Evolutionary conservation across 2,113 vertebrate genomes (phyloP), one percentile per base, ranked within the genome.

Genomic region (Antennarius striatus): DNA sequence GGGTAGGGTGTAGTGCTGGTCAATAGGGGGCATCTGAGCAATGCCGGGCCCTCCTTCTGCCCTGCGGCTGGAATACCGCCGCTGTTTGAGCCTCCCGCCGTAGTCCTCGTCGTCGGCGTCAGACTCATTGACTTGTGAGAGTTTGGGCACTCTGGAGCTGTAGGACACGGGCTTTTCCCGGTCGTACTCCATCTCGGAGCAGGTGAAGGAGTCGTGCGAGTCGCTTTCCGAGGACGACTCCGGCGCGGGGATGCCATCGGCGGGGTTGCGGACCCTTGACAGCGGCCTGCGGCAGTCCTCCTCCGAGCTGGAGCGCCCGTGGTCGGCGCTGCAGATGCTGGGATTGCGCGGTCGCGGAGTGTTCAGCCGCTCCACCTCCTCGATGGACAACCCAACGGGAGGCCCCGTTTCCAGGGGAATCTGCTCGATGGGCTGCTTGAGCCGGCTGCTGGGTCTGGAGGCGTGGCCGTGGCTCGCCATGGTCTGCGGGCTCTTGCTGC

Each of bases 171-270:
- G 94, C 75, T 96, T 97, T 2, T 99, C 97, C 59, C 96, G 86
- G 77, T 99, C 98, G 0, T 98, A 98, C 74, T 99, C 98, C 97
- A 99, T 98, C 83, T 99, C 98, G 0, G 98, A 99, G 92, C 98
- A 99, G 32, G 98, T 99, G 91, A 99, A 99, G 51, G 98, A 99
- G 89, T 98, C 98, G 0, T 99, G 98, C 0, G 98, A 99, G 92
- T 99, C 98, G 2, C 98, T 99, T 76, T 99, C 98, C 0, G 98
- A 99, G 7, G 97, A 98, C 0, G 98, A 97, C 64, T 98, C 97
- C 0, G 96, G 96, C 0, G 97, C 98, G 0, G 98, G 97, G 65
- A 98, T 95, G 60, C 97, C 98, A 0, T 99, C 97, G 0, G 97
- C 97, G 0, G 98, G 97, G 88, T 98, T 99, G 69, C 98, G 91